Percentiles rank a stretch among this genome's conserved stretches.
phyloP scores from a whole-genome alignment of 1,140 invertebrate species.

The Drosophila ananassae region DNA sequence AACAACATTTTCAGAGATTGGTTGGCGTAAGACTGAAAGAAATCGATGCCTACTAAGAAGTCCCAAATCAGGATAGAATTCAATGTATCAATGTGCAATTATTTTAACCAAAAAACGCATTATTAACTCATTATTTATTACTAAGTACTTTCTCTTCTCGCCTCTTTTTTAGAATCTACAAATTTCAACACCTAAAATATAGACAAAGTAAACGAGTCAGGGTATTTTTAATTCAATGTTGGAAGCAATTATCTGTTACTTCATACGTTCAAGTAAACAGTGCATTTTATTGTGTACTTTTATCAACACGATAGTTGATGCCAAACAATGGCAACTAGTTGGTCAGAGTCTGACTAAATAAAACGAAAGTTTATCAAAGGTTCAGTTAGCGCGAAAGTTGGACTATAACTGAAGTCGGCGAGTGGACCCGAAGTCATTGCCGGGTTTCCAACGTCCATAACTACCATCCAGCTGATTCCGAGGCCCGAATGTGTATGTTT shows the following conservation, averaged over 20 bases:
- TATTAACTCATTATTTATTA: too few relatives aligned
- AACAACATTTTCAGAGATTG: too few relatives aligned
- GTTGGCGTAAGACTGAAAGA: too few relatives aligned
- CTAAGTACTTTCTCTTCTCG: too few relatives aligned
- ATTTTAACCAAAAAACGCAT: too few relatives aligned
- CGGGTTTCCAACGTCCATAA: slow-evolving; percentile 32
- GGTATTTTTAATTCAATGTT: neutral
- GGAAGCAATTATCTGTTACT: neutral
- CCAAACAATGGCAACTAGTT: neutral
- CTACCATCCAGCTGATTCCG: slow-evolving; percentile 59
- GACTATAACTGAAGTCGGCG: slow-evolving; percentile 31
- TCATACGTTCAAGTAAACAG: neutral
- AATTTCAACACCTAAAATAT: too few relatives aligned
- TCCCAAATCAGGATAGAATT: too few relatives aligned
- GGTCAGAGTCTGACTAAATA: slow-evolving; percentile 7
- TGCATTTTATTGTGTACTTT: neutral
- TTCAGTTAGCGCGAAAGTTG: slow-evolving; percentile 61
- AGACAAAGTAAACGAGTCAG: too few relatives aligned
- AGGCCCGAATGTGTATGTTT: slow-evolving; percentile 41
- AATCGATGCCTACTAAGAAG: too few relatives aligned
- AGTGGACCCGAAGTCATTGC: slow-evolving; percentile 16
- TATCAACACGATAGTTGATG: neutral
- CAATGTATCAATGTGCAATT: too few relatives aligned
- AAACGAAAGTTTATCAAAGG: slow-evolving; percentile 67
- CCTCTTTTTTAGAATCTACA: too few relatives aligned